Evolutionary conservation across 1,140 invertebrate genomes (phyloP), one percentile per base, ranked within the genome.

Genomic region (Matsumurasca onukii): DNA sequence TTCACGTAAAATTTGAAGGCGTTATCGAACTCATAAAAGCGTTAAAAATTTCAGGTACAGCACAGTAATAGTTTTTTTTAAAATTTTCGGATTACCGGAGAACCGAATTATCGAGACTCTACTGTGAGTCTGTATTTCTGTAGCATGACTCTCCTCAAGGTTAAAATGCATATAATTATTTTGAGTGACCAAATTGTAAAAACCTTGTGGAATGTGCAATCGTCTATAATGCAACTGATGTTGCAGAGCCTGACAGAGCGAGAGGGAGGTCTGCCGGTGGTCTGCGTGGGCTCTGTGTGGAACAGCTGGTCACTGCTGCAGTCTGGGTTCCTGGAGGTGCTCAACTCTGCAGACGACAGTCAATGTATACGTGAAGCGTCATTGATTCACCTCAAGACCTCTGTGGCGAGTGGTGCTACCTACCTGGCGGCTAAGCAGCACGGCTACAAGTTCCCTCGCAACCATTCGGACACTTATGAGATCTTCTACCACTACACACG

Each of bases 271-370:
- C 76, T 97, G 0, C 89, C 90, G 31, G 85, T 98, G 0, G 88
- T 98, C 0, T 97, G 95, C 77, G 93, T 98, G 0, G 97, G 97
- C 0, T 98, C 95, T 0, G 95, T 99, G 0, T 99, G 95, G 91
- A 89, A 93, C 72, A 97, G 94, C 72, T 99, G 95, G 95, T 76
- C 86, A 1, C 82, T 91, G 1, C 76, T 98, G 61, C 83, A 91
- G 76, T 77, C 85, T 13, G 92, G 92, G 34, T 91, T 92, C 72
- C 74, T 85, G 0, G 72, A 80, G 0, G 81, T 86, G 66, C 78
- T 93, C 9, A 72, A 82, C n/a, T 70, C 67, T 75, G 75, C 72
- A 57, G 78, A 78, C 63, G 13, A 52, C 22, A 61, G 49, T 27
- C 39, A 65, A 5, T 51, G 52, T 22, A 30, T 62, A 0, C 77